phyloP scores from a whole-genome alignment of 2,888 invertebrate genomes.

The Tetranychus truncatus region DNA sequence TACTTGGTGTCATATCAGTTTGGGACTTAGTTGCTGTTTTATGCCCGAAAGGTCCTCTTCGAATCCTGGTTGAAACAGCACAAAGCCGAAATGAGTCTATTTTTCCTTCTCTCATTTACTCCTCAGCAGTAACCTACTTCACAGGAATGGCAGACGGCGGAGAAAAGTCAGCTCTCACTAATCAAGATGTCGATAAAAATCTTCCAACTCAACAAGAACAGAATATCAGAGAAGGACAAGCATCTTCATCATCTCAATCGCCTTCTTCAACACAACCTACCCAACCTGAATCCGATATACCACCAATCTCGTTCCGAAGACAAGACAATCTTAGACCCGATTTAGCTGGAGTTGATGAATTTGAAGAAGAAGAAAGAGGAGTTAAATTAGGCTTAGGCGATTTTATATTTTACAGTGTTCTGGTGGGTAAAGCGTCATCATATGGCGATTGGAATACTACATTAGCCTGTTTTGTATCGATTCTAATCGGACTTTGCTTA shows the following conservation, averaged over 20 bases:
- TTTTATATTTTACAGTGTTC: conserved; percentile 96
- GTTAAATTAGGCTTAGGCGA: conserved; percentile 95
- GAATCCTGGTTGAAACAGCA: conserved; percentile 94
- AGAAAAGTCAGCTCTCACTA: background rate
- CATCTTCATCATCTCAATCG: background rate
- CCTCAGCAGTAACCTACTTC: conserved; percentile 31
- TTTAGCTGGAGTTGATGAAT: conserved; percentile 18
- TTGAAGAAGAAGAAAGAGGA: conserved; percentile 39
- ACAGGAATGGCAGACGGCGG: background rate
- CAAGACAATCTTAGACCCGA: conserved; percentile 11
- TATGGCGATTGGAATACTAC: conserved; percentile 99
- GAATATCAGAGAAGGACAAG: background rate
- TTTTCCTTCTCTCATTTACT: conserved; percentile 86
- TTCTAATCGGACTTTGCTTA: conserved; percentile 86
- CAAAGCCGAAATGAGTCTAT: conserved; percentile 97
- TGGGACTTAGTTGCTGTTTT: conserved; percentile 98
- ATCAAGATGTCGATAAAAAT: background rate
- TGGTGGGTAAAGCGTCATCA: conserved; percentile 95
- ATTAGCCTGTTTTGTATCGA: conserved; percentile 93
- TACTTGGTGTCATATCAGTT: conserved; percentile 83
- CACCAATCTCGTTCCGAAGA: background rate
- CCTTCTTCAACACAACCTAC: conserved; percentile 15
- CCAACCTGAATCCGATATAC: background rate
- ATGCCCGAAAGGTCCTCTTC: conserved; percentile 83
- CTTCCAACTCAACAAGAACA: background rate